Evolutionary conservation across 2,797 vertebrate genomes (phyloP).

Genomic region (Sarcophilus harrisii): DNA sequence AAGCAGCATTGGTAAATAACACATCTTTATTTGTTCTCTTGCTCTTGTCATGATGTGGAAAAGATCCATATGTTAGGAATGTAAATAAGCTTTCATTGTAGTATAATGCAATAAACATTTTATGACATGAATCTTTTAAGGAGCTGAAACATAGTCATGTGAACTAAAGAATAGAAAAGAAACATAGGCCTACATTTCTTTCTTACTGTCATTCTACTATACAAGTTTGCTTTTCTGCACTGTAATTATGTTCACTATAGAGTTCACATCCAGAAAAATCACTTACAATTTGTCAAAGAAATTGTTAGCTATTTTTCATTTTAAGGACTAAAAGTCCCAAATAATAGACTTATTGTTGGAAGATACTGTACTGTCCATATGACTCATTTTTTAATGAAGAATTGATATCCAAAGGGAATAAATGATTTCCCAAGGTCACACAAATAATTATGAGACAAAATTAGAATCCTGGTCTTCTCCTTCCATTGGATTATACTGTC

Average conservation of each 20-base stretch:
- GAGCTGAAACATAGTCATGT: conserved; percentile 56
- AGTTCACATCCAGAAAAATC: not conserved
- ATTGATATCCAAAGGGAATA: not conserved
- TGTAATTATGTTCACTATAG: not conserved
- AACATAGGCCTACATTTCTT: not conserved
- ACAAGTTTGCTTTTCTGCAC: not conserved
- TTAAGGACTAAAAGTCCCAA: conserved; percentile 19
- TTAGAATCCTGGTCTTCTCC: not conserved
- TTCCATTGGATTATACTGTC: not conserved
- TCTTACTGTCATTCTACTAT: not conserved
- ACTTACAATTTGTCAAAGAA: conserved; percentile 31
- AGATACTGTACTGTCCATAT: not conserved
- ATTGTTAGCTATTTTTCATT: not conserved
- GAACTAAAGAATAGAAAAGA: conserved; percentile 24
- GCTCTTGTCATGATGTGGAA: conserved; percentile 66
- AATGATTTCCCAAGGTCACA: not conserved
- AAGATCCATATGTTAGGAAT: conserved; percentile 66
- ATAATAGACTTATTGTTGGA: not conserved
- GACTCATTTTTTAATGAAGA: not conserved
- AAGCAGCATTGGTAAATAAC: conserved; percentile 61
- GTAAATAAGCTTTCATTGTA: conserved; percentile 68
- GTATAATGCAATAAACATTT: conserved; percentile 67
- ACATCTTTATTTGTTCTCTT: conserved; percentile 59
- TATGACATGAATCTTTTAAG: conserved; percentile 59
- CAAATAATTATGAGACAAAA: not conserved